phyloP scores from a whole-genome alignment of 2,888 invertebrate species.

The Drosophila birchii region DNA sequence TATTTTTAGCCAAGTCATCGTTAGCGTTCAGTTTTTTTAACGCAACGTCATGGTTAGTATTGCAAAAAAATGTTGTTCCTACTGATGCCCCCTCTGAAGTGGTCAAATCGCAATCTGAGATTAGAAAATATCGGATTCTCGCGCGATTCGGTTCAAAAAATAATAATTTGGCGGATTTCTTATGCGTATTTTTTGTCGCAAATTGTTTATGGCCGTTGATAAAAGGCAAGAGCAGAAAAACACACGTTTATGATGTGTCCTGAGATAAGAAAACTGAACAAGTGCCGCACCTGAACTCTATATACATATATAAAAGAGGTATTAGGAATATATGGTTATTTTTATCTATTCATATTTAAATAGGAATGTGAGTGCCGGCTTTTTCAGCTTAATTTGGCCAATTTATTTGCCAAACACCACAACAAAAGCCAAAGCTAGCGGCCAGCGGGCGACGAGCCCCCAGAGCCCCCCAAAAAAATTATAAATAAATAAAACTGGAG shows the following conservation, averaged over 20 bases:
- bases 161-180: conserved; percentile 29
- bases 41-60: conserved; percentile 68
- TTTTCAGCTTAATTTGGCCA: conserved; percentile 24
- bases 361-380: neutral
- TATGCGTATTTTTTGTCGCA: conserved; percentile 32
- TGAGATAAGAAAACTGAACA: conserved; percentile 14
- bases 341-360: conserved; percentile 10
- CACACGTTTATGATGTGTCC: conserved; percentile 21
- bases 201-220: conserved; percentile 42
- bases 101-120: conserved; percentile 61
- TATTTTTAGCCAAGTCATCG: conserved; percentile 67
- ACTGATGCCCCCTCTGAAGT: conserved; percentile 40
- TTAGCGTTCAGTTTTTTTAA: conserved; percentile 67
- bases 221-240: conserved; percentile 28
- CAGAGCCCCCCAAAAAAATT: conserved; percentile 23
- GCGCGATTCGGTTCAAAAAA: conserved; percentile 33
- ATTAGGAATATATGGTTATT: neutral
- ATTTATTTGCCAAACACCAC: conserved; percentile 23
- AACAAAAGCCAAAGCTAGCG: conserved; percentile 5
- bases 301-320: neutral
- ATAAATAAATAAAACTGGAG: conserved; percentile 33
- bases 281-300: conserved; percentile 4
- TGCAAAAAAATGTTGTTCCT: conserved; percentile 47
- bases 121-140: conserved; percentile 58
- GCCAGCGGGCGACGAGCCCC: conserved; percentile 39